Evolutionary conservation across 2,888 invertebrate species (phyloP).

Genomic region (Drosophila rubida): DNA sequence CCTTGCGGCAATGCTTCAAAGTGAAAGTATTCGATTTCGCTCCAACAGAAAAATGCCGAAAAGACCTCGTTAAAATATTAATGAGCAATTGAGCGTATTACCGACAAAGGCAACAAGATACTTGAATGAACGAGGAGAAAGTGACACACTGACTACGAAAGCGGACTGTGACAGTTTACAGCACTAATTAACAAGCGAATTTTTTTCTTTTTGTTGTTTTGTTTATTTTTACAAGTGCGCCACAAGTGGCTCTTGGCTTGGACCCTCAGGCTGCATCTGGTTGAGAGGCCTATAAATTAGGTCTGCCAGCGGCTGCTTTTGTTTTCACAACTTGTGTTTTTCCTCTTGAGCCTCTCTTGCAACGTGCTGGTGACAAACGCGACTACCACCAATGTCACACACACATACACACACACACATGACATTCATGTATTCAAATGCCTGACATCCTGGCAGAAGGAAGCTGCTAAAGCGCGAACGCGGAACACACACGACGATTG

Average conservation of each 20-base stretch:
- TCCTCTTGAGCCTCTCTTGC: conserved; percentile 29
- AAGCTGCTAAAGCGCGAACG: conserved; percentile 60
- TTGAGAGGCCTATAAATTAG: conserved; percentile 51
- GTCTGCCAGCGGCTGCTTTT: conserved; percentile 57
- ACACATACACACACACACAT: conserved; percentile 26
- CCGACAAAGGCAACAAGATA: conserved; percentile 62
- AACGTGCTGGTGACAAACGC: conserved; percentile 72
- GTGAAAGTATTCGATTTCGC: conserved; percentile 73
- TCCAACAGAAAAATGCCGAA: not conserved
- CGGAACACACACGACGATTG: conserved; percentile 64
- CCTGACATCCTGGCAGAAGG: conserved; percentile 37
- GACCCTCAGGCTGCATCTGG: conserved; percentile 3
- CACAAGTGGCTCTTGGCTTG: conserved; percentile 3
- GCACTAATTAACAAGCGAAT: conserved; percentile 76
- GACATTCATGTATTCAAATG: conserved; percentile 15
- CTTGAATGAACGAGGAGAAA: conserved; percentile 69
- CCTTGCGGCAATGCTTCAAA: conserved; percentile 62
- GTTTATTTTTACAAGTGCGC: conserved; percentile 73
- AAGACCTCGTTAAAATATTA: conserved; percentile 67
- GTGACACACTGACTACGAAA: conserved; percentile 24
- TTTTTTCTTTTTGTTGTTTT: conserved; percentile 65
- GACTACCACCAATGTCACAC: conserved; percentile 60
- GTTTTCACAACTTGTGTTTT: conserved; percentile 79
- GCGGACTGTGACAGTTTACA: conserved; percentile 64
- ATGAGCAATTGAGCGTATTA: conserved; percentile 54